Base-by-base conservation (phyloP, 2,888 invertebrate species). In the Ceriagrion tenellum region DNA sequence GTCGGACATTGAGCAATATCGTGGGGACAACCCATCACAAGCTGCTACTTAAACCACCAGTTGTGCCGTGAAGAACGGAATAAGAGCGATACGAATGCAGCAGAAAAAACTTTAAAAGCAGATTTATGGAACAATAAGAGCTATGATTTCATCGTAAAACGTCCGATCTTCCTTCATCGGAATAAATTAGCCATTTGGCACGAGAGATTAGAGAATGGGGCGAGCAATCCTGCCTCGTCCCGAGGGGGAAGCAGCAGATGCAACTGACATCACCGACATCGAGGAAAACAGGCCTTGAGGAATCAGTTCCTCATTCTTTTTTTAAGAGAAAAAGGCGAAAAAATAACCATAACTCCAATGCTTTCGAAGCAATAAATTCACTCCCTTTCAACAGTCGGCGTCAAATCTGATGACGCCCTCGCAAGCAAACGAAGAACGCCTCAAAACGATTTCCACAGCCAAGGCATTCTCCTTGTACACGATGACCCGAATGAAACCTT, bases 321-420 rank as follows among this genome's bases (percentile, higher is more conserved):
- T 69, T 69, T 26, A 69, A 20, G 59, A 59, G 59, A 59, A 59
- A 59, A 59, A n/a, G 69, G 69, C 35, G 35, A 35, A 81, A 35
- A 35, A 81, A 81, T 69, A n/a, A 35, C 35, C 0, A 23, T 81
- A 4, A 13, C 81, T 81, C 81, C 81, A 81, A 10, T 81, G 35
- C 13, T 69, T 69, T 81, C 35, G 81, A 23, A 26, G 81, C 81
- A 81, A 81, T 81, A 81, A 81, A 81, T 81, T 35, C 81, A 81
- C 81, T 81, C 13, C 30, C 81, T n/a, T 69, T 69, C 69, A 69
- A n/a, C 30, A 13, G 18, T 26, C 35, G 35, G 30, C 35, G 35
- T 10, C 35, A 6, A 81, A 30, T 1, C 81, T 35, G 81, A 35
- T 81, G 81, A 35, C 35, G 81, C 81, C 81, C 81, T 81, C 81